Evolutionary conservation across 2,797 vertebrate species (phyloP).

Genomic region (Ptychadena robeensis): DNA sequence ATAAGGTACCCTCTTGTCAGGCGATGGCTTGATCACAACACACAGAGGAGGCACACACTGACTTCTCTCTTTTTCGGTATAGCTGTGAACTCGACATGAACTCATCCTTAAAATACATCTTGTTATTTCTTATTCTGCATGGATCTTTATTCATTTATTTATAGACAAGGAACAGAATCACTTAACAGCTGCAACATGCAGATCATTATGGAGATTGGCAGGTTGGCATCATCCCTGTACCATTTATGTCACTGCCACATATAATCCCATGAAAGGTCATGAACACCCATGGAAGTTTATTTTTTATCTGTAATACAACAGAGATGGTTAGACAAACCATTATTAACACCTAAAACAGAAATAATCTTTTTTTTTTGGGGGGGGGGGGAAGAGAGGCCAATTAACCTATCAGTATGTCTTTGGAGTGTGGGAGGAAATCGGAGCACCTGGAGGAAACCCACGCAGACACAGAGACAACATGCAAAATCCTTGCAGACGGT

Average conservation of each 20-base stretch:
- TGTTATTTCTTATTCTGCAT: constrained; percentile 36
- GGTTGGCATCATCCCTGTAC: not conserved
- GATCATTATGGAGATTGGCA: not conserved
- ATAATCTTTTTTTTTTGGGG: no score
- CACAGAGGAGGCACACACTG: constrained; percentile 36
- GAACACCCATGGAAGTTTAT: not conserved
- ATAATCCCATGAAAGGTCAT: not conserved
- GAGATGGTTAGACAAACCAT: no score
- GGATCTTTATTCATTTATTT: constrained; percentile 12
- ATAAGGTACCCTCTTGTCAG: constrained; percentile 15
- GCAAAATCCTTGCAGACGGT: no score
- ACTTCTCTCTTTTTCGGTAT: constrained; percentile 17
- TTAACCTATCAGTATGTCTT: no score
- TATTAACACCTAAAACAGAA: not conserved
- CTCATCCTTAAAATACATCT: constrained; percentile 33
- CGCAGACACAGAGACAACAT: no score
- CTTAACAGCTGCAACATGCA: not conserved
- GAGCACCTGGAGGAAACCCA: no score
- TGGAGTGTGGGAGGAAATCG: no score
- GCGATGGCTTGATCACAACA: constrained; percentile 11
- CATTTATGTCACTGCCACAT: not conserved
- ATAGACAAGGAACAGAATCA: constrained; percentile 11
- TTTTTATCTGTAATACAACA: not conserved
- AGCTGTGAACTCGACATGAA: constrained; percentile 50
- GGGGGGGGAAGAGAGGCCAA: no score